Evolutionary conservation across 2,888 invertebrate genomes (phyloP).

Genomic region (Ariolimax columbianus): DNA sequence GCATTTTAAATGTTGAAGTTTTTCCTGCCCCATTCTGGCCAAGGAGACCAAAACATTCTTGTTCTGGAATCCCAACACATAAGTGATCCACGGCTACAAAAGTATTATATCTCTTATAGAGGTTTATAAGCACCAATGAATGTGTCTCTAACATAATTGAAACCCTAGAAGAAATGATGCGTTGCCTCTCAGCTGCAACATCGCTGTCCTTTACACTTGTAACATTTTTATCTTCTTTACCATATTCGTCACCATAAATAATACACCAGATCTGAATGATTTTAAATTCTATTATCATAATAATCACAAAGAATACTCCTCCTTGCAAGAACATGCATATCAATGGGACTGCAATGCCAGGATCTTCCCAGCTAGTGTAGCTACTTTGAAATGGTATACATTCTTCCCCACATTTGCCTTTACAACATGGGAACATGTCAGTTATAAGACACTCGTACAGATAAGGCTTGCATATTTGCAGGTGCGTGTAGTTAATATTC

Average conservation of each 20-base stretch:
- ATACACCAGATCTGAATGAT: too few relatives aligned
- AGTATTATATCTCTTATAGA: constrained; percentile 86
- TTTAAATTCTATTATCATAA: too few relatives aligned
- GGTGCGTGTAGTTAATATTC: too few relatives aligned
- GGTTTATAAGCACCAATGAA: constrained; percentile 68
- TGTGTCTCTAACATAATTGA: constrained; percentile 68
- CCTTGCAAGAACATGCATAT: too few relatives aligned
- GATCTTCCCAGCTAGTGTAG: too few relatives aligned
- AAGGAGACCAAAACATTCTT: constrained; percentile 89
- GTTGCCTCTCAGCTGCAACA: constrained; percentile 75
- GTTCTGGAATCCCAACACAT: constrained; percentile 72
- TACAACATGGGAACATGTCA: too few relatives aligned
- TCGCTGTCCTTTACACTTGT: constrained; percentile 73
- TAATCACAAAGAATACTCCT: too few relatives aligned
- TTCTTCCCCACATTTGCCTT: too few relatives aligned
- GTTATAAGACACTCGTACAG: too few relatives aligned
- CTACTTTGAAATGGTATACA: too few relatives aligned
- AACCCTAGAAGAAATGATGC: constrained; percentile 64
- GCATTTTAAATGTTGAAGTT: constrained; percentile 89
- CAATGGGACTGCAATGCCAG: too few relatives aligned
- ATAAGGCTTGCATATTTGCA: too few relatives aligned
- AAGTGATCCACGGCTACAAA: constrained; percentile 75
- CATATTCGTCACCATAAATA: not conserved
- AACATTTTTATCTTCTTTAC: not conserved
- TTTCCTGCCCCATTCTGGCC: constrained; percentile 93